Base-by-base conservation (phyloP, 1,140 invertebrate genomes). In the Zophobas atratus region DNA sequence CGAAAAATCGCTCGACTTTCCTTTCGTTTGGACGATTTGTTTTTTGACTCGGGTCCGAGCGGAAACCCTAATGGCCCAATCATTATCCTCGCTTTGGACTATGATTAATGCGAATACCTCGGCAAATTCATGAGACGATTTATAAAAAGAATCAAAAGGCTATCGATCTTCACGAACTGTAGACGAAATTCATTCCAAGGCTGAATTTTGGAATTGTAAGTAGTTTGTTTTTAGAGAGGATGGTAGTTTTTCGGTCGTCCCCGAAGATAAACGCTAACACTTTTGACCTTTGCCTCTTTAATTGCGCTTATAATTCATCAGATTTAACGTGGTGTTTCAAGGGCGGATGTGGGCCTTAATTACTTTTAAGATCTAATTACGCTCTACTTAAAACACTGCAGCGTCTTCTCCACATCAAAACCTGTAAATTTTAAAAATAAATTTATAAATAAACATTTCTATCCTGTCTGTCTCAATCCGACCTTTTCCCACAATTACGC, bases 261-360 rank as follows among this genome's bases (percentile, higher is more conserved):
- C 43, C 3, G 3, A 46, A 46, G 43, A 46, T 8, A 8, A 46
- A 46, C 56, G 56, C 35, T 38, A 36, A 39, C 56, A 6, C 34
- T 36, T 38, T 60, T 60, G 56, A 60, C 56, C 56, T 60, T 60
- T 60, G 56, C 34, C 56, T 60, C 56, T 60, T 60, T 60, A 60
- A 60, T 60, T 60, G 56, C 56, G 33, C n/a, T n/a, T 36, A 36
- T 60, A 60, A 60, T 60, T 60, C n/a, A 36, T 60, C 56, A 60
- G 56, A 60, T 60, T 60, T 60, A 60, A 60, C 35, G 6, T 60
- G 35, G 56, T 60, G 56, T 60, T 60, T 60, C 56, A 60, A 60
- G 56, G 56, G 56, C 56, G 56, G 56, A 60, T 60, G 56, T 60
- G 55, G 55, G 33, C 36, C 35, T 1, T 60, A 60, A 60, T 60